Base-by-base conservation (phyloP, 2,113 vertebrate species). In the Hypanus sabinus region DNA sequence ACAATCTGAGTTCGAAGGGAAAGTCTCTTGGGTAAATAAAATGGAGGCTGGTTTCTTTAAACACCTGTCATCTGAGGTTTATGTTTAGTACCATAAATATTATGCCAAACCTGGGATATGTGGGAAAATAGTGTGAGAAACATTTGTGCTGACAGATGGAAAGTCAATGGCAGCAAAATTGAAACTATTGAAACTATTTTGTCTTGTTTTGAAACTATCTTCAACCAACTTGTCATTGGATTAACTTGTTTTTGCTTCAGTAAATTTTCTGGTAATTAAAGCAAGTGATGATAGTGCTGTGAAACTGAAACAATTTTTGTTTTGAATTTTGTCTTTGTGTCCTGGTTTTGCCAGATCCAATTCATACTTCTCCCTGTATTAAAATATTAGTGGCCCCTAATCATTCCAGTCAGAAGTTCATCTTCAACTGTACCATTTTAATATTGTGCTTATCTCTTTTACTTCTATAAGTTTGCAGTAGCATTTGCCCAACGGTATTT, bases 31-130 rank as follows among this genome's bases (percentile, higher is more conserved):
- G 85, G 85, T 90, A 90, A 90, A 90, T 90, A 90, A 90, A 65
- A 90, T 90, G 85, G 85, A 90, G 30, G 60, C 85, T 90, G 85
- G 60, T 90, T 90, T 90, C 60, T 33, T 60, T 90, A 68, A 62
- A 90, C 85, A 90, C 85, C 85, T 90, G 85, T 90, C 85, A 90
- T 90, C 62, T 90, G n/a, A 62, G 85, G 85, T 90, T 90, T 90
- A 90, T 62, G 62, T 90, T 65, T 33, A 90, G 30, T 90, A 65
- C 85, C 85, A 90, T 90, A 90, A 90, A 90, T 90, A 90, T 90
- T 90, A 90, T 90, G 60, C 85, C 85, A 90, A 90, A n/a, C 60
- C 85, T 90, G 30, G 85, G 85, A 65, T 33, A 68, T 90, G 85
- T 90, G n/a, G 85, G 62, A 90, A 60, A 90, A 90, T 90, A 18